phyloP scores from a whole-genome alignment of 2,113 vertebrate species.

The Amblyornis subalaris region DNA sequence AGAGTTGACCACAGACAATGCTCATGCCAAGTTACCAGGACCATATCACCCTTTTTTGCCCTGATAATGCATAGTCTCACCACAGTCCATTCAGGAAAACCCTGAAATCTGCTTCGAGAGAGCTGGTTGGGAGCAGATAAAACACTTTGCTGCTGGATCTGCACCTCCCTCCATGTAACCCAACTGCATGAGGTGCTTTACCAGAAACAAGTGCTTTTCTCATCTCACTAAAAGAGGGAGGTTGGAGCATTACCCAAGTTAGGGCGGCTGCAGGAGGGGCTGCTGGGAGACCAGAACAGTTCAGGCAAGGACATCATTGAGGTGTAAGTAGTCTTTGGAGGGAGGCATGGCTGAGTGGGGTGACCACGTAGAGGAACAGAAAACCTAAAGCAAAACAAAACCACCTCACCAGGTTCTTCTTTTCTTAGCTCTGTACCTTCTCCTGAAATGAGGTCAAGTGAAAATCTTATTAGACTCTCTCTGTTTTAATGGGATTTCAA shows the following conservation, averaged over 20 bases:
- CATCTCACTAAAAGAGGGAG: background rate
- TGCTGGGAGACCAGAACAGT: background rate
- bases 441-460: background rate
- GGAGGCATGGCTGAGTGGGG: background rate
- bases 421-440: background rate
- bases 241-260: background rate
- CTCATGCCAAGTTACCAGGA: background rate
- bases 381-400: background rate
- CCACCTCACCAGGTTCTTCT: background rate
- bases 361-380: background rate
- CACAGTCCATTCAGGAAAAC: background rate
- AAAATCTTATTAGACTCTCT: background rate
- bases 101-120: background rate
- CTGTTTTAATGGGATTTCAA: background rate
- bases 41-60: background rate
- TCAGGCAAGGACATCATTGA: background rate
- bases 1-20: rapidly evolving
- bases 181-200: background rate
- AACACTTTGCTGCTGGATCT: background rate
- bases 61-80: background rate
- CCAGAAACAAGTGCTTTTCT: background rate
- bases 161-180: background rate
- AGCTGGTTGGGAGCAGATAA: background rate
- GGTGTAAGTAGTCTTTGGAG: background rate
- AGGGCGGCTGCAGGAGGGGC: rapidly evolving